Evolutionary conservation across 2,113 vertebrate species (phyloP).

Genomic region (Thermophis baileyi): DNA sequence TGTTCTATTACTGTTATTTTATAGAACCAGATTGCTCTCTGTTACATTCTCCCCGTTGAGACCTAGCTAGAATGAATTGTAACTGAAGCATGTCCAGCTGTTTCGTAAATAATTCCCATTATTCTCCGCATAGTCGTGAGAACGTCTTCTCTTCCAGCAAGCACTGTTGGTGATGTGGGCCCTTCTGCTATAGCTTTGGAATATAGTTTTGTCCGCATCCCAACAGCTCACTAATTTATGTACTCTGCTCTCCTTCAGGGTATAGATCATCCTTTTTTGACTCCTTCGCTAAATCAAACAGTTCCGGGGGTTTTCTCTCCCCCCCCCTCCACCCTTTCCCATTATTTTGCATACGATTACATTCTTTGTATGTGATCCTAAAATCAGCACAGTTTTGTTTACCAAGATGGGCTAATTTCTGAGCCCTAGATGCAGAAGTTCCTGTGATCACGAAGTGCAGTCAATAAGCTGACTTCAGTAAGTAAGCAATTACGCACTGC

Average conservation of each 20-base stretch:
- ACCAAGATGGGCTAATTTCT: slow-evolving; percentile 58
- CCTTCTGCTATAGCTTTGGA: not conserved
- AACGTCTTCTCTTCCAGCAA: slow-evolving; percentile 34
- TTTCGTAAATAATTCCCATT: slow-evolving; percentile 67
- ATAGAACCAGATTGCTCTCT: slow-evolving; percentile 35
- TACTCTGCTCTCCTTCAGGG: not conserved
- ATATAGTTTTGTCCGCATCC: slow-evolving; percentile 38
- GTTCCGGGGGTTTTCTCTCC: not conserved
- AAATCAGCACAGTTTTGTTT: slow-evolving; percentile 50
- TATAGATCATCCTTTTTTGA: not conserved
- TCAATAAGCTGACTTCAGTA: slow-evolving; percentile 68
- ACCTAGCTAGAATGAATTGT: slow-evolving; percentile 52
- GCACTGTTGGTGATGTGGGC: slow-evolving; percentile 40
- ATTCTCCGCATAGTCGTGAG: slow-evolving; percentile 42
- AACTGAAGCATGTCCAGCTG: slow-evolving; percentile 52
- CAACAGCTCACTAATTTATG: slow-evolving; percentile 30
- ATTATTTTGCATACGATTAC: slow-evolving; percentile 5
- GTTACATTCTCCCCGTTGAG: slow-evolving; percentile 57
- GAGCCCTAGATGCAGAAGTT: slow-evolving; percentile 50
- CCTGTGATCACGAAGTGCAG: slow-evolving; percentile 64
- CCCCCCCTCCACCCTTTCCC: not conserved
- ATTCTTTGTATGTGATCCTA: slow-evolving; percentile 36
- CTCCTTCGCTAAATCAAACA: slow-evolving; percentile 31
- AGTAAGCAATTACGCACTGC: slow-evolving; percentile 70
- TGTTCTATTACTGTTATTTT: slow-evolving; percentile 42